Conservation (phyloP, 2,797 vertebrate genomes). For the Sandelia bainsii region DNA sequence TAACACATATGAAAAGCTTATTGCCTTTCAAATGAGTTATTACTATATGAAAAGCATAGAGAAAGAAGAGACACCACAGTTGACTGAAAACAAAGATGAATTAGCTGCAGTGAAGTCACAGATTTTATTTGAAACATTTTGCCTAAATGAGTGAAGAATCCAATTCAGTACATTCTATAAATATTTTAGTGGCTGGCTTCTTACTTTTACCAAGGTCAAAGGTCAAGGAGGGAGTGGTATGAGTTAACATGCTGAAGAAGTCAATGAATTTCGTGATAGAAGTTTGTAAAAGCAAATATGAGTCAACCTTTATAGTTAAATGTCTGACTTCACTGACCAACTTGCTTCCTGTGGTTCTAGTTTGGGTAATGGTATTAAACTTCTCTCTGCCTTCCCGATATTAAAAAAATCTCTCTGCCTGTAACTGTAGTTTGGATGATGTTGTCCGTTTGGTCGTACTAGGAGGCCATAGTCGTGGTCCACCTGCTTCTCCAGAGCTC, state of each 20-base stretch:
- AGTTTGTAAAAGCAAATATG: not conserved
- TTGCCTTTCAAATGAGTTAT: conserved; percentile 71
- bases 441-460: too few relatives aligned
- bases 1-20: conserved; percentile 62
- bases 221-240: conserved; percentile 13
- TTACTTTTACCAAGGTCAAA: conserved; percentile 6
- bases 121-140: conserved; percentile 26
- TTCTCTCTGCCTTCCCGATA: too few relatives aligned
- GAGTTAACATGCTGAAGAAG: not conserved
- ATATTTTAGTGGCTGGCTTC: conserved; percentile 5
- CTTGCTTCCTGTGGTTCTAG: too few relatives aligned
- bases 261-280: not conserved
- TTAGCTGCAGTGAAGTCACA: conserved; percentile 32
- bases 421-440: too few relatives aligned
- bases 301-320: too few relatives aligned
- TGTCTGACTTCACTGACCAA: too few relatives aligned
- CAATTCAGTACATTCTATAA: not conserved
- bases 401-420: too few relatives aligned
- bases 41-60: conserved; percentile 47
- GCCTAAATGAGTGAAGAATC: conserved; percentile 23
- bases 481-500: too few relatives aligned
- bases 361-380: too few relatives aligned
- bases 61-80: conserved; percentile 38
- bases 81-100: conserved; percentile 54
- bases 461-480: too few relatives aligned